Base-by-base conservation (phyloP, 2,113 vertebrate species). In the Aldabrachelys gigantea region DNA sequence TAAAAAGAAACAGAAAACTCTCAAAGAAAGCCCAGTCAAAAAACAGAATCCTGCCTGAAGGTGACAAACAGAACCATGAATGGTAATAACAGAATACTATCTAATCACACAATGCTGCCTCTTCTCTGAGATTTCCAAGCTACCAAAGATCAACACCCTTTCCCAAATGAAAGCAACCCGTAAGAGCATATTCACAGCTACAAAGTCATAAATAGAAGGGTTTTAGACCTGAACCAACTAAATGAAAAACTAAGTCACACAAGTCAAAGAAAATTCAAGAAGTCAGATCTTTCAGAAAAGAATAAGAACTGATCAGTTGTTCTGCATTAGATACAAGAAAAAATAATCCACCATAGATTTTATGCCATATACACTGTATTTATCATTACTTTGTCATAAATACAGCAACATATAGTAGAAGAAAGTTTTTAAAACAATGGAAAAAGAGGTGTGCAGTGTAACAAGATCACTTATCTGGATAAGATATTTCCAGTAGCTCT, bases 301-400 rank as follows among this genome's bases (percentile, higher is more conserved):
- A 90, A 35, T 31, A n/a, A 21, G 44, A 56, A 65, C n/a, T 52
- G 44, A 38, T 54, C n/a, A 80, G 53, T 85, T 53, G 22, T 47
- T 65, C 31, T 75, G 69, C 19, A 41, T 75, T n/a, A 38, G 38
- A 41, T 24, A 75, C 29, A 72, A 35, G 38, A 54, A 16, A 13
- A 27, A 41, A 80, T n/a, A 80, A 85, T 14, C 50, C 41, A 44
- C 54, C 49, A 17, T 19, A 52, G 78, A 62, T 80, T 72, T 80
- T 21, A 35, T 41, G 80, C 47, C 3, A 72, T 24, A 56, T 29
- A 10, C 35, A 49, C 50, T 88, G 78, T 62, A 94, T 83, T 91
- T 87, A 56, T 80, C 21, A 75, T 91, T 94, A 84, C 72, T 29
- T 88, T 87, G 24, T 56, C 90, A 72, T 53, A 88, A 91, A 89